phyloP scores from a whole-genome alignment of 1,140 invertebrate species.

The Leptopilina boulardi region DNA sequence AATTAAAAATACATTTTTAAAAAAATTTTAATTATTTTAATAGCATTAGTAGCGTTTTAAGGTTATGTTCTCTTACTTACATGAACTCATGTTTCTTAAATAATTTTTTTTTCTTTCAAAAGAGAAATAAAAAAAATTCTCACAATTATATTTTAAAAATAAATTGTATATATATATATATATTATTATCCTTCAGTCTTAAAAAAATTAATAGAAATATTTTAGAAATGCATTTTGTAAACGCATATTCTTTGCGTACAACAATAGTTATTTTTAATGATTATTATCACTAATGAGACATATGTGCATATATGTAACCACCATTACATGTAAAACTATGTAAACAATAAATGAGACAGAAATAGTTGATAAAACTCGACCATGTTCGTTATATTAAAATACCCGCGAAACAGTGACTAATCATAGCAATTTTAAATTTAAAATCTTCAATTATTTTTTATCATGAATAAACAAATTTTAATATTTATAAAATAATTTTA shows the following conservation, averaged over 20 bases:
- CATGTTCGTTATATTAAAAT: slow-evolving; percentile 1
- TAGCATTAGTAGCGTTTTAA: not conserved
- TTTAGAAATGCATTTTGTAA: no score
- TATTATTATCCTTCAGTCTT: no score
- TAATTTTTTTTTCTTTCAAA: not conserved
- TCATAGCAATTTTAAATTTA: slow-evolving; percentile 20
- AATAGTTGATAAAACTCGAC: not conserved
- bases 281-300: not conserved
- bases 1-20: no score
- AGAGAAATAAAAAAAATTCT: not conserved
- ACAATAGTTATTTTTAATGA: not conserved
- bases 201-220: no score
- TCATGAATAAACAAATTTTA: not conserved
- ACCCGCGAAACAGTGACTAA: slow-evolving; percentile 24
- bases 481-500: not conserved
- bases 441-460: not conserved
- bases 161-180: not conserved
- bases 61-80: slow-evolving; percentile 20
- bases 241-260: no score
- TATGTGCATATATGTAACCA: not conserved
- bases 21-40: not conserved
- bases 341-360: slow-evolving; percentile 11
- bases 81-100: not conserved
- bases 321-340: not conserved
- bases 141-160: not conserved